Base-by-base conservation (phyloP, 2,888 invertebrate genomes). In the Hirudinaria manillensis region DNA sequence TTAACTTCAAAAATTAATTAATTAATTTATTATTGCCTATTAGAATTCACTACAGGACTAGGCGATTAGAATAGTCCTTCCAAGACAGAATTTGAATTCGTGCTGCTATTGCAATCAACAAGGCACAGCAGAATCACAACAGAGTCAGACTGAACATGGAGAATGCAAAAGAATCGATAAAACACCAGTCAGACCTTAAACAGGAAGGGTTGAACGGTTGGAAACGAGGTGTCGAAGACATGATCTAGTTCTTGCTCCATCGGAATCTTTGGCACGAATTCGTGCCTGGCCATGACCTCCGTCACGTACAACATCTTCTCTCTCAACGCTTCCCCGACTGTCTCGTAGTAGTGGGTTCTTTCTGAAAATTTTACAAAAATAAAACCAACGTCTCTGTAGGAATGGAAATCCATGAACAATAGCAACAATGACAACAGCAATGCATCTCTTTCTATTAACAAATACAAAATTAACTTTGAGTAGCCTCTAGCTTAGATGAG, bases 241-340 rank as follows among this genome's bases (percentile, higher is more conserved):
- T 93, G 89, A 85, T 94, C 94, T 78, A 97, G 88, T 85, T 98
- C 95, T 29, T 91, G 91, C 84, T 93, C 92, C 84, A 90, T 91
- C 78, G 96, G 96, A 89, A 94, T 93, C 87, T 94, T 94, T 29
- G 98, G 98, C 80, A 96, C 90, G 87, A 96, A 99, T 83, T 97
- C 94, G 84, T 94, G 93, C 79, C 92, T 89, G 86, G 97, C 97
- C 90, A 98, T 94, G 72, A 93, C 91, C 86, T 96, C 94, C 0
- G 96, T 93, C 81, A 98, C 93, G 83, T 93, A 93, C 74, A 97
- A 89, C 74, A 98, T 92, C 84, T 95, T 95, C 82, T 98, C 97
- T 68, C 93, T 91, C 67, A 98, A 78, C 24, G 84, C 78, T 77
- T 87, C 87, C 19, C 87, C 86, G 24, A 87, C 83, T 70, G 84